Evolutionary conservation across 2,888 invertebrate species (phyloP).

Genomic region (Rutpela maculata): DNA sequence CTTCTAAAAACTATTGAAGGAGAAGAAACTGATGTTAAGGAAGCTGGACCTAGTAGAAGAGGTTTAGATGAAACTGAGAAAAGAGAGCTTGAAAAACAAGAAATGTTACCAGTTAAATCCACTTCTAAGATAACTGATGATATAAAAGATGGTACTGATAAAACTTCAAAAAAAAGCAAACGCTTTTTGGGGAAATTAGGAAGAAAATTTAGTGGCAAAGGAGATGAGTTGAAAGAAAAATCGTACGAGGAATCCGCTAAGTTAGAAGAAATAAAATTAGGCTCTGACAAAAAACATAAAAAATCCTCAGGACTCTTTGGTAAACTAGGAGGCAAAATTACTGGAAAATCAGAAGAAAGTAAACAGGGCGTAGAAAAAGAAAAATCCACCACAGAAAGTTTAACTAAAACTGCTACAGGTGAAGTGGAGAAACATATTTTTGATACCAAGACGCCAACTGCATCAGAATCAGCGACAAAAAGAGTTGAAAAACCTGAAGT

Average conservation of each 20-base stretch:
- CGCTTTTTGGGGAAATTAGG: conserved; percentile 38
- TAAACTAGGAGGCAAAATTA: conserved; percentile 47
- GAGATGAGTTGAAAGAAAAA: conserved; percentile 29
- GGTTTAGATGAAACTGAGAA: neutral
- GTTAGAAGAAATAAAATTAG: conserved; percentile 10
- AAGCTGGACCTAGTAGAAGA: neutral
- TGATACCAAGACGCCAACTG: neutral
- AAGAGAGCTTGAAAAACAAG: neutral
- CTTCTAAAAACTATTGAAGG: neutral
- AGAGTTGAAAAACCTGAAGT: neutral
- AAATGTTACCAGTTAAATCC: neutral
- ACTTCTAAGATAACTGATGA: conserved; percentile 17
- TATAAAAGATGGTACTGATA: conserved; percentile 23
- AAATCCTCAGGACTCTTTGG: conserved; percentile 45
- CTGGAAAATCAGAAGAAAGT: conserved; percentile 49
- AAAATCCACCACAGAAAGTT: conserved; percentile 7
- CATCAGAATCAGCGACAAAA: neutral
- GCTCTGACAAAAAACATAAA: conserved; percentile 27
- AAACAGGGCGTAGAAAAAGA: conserved; percentile 33
- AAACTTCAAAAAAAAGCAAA: conserved; percentile 34
- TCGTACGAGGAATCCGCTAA: conserved; percentile 30
- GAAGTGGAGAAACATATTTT: conserved; percentile 26
- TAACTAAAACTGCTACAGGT: conserved; percentile 24
- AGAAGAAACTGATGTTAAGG: neutral
- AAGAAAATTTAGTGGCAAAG: conserved; percentile 27